These are phyloP conservation scores for Zingel zingel DNA, from an alignment of 2,113 vertebrate genomes.

Conservation along the genomic window DNA sequence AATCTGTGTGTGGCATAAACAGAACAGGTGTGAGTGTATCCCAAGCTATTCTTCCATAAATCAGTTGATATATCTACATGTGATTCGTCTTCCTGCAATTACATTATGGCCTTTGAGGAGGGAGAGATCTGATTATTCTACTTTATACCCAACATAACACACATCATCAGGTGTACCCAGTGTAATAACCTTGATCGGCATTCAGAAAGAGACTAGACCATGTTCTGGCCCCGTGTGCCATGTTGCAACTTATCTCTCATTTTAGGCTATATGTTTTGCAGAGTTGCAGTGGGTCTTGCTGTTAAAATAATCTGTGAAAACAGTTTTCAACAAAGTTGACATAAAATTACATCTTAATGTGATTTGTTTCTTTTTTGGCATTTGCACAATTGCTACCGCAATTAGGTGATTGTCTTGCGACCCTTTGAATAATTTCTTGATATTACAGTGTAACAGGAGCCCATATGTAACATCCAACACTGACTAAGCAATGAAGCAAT, in stretches of 20 bases:
- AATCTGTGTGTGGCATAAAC: neutral
- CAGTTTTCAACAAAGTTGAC: neutral
- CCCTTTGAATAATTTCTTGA: neutral
- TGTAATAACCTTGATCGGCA: neutral
- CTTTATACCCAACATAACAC: neutral
- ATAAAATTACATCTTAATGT: neutral
- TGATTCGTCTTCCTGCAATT: neutral
- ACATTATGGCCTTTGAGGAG: neutral
- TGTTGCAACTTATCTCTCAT: neutral
- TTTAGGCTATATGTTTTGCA: neutral
- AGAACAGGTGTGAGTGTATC: neutral
- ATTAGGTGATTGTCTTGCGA: neutral
- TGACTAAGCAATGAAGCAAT: constrained; percentile 17
- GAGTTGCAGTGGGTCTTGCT: neutral
- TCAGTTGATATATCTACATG: neutral
- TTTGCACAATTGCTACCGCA: neutral
- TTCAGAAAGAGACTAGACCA: neutral
- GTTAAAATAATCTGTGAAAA: neutral
- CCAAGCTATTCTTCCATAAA: neutral
- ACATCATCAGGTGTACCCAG: neutral
- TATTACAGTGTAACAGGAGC: constrained; percentile 23
- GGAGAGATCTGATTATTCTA: no score
- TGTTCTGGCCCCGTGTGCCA: neutral
- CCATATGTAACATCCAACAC: neutral
- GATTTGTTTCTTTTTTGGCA: neutral